Evolutionary conservation across 2,888 invertebrate species (phyloP).

Genomic region (Acleris cristana): DNA sequence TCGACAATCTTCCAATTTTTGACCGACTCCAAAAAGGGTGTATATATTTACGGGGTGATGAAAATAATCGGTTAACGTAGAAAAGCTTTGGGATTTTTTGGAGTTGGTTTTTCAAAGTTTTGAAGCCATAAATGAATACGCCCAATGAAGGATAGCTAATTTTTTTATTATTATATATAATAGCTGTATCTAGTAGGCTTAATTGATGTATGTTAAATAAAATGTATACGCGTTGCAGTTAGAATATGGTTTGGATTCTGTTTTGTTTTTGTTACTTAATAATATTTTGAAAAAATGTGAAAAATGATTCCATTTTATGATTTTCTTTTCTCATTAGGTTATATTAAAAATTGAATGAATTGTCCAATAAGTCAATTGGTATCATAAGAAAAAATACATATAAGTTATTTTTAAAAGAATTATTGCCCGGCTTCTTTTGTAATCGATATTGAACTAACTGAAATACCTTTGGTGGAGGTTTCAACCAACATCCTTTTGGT

Average conservation of each 20-base stretch:
- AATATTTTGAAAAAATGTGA: no score
- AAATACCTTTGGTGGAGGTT: no score
- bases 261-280: no score
- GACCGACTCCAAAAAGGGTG: conserved; percentile 15
- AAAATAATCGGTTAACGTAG: neutral
- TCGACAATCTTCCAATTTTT: conserved; percentile 46
- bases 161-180: conserved; percentile 60
- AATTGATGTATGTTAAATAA: conserved; percentile 43
- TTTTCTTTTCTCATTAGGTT: no score
- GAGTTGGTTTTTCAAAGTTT: conserved; percentile 36
- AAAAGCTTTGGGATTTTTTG: neutral
- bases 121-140: conserved; percentile 33
- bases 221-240: conserved; percentile 42
- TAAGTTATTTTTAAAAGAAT: no score
- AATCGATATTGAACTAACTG: no score
- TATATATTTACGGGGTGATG: conserved; percentile 6
- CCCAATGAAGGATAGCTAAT: conserved; percentile 44
- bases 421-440: no score
- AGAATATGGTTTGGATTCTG: conserved; percentile 1
- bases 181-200: conserved; percentile 69
- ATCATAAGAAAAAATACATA: no score
- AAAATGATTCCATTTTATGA: no score
- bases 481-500: no score
- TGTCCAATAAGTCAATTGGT: no score
- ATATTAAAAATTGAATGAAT: no score